Evolutionary conservation across 2,113 vertebrate species (phyloP), one percentile per base, ranked within the genome.

Genomic region (Pristiophorus japonicus): DNA sequence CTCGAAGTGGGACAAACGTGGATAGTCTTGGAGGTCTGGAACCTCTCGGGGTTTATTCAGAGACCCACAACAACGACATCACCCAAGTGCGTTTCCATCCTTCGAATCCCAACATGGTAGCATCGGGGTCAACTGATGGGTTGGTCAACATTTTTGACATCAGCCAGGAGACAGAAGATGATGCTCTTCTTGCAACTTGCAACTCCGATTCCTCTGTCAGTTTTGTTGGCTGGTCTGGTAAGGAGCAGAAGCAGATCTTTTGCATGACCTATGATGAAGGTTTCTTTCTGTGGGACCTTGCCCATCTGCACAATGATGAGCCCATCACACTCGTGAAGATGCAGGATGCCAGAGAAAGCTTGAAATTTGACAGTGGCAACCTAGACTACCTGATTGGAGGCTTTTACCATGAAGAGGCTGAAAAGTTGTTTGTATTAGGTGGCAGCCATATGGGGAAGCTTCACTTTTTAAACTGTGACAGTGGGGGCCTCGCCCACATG

Each of bases 131-230:
- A 70, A 98, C 98, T 0, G 99, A 99, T 65, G 99, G 99, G 34
- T 97, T 99, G 7, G 99, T 99, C 14, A 99, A 99, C 0, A 97
- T 99, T 47, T 99, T 99, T 0, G 98, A 99, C 96, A 97, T 99
- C 95, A 98, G 97, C 92, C 96, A 96, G 12, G 98, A 98, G 24
- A 97, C 96, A 0, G 99, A 99, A 97, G 99, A 99, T 0, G 98
- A 99, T 55, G 98, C 99, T 4, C 97, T 99, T 96, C 59, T 98
- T 20, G 97, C 98, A 47, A 99, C 99, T 11, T 99, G 98, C 59
- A 99, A 99, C 97, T 98, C 98, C 2, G 97, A 97, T 87, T 99
- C 99, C 0, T 98, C 99, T 0, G 98, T 98, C 16, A 97, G 97
- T 70, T 96, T 96, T 6, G 96, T 99, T 85, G 98, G 98, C 96